These are phyloP conservation scores for Caerostris extrusa DNA, from an alignment of 1,140 invertebrate genomes.

Conservation along the genomic window DNA sequence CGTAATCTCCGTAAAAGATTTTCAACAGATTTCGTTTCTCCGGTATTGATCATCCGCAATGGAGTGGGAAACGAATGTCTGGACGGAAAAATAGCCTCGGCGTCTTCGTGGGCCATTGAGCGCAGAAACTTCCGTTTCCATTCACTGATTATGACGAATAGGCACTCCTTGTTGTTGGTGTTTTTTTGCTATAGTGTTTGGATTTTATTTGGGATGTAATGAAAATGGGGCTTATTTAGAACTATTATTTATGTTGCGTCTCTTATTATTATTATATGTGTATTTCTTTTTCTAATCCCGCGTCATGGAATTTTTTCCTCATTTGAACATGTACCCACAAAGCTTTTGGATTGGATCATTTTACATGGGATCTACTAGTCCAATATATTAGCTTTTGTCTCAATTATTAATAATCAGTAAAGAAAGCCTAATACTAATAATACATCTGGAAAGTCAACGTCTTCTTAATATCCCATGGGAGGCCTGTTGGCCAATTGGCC, in stretches of 20 bases:
- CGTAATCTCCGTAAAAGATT: constrained; percentile 39
- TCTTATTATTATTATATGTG: neutral
- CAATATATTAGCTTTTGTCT: too few relatives aligned
- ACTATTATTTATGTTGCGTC: neutral
- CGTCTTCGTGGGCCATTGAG: neutral
- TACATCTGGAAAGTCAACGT: too few relatives aligned
- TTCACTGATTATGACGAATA: constrained; percentile 16
- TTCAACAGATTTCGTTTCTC: constrained; percentile 35
- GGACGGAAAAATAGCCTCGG: neutral
- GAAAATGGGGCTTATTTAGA: neutral
- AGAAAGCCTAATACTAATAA: too few relatives aligned
- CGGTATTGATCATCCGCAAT: neutral
- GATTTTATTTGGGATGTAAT: neutral
- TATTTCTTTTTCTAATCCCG: too few relatives aligned
- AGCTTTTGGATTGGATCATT: too few relatives aligned
- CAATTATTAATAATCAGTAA: too few relatives aligned
- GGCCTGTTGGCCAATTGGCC: too few relatives aligned
- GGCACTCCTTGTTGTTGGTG: neutral
- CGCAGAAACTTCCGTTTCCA: constrained; percentile 3
- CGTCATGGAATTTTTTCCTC: too few relatives aligned
- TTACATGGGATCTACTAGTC: too few relatives aligned
- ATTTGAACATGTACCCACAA: too few relatives aligned
- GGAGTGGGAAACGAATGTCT: neutral
- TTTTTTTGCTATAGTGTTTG: neutral
- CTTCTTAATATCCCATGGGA: too few relatives aligned